These are phyloP conservation scores for Ceyx margarethae DNA, from an alignment of 2,113 vertebrate genomes.

Conservation along the genomic window DNA sequence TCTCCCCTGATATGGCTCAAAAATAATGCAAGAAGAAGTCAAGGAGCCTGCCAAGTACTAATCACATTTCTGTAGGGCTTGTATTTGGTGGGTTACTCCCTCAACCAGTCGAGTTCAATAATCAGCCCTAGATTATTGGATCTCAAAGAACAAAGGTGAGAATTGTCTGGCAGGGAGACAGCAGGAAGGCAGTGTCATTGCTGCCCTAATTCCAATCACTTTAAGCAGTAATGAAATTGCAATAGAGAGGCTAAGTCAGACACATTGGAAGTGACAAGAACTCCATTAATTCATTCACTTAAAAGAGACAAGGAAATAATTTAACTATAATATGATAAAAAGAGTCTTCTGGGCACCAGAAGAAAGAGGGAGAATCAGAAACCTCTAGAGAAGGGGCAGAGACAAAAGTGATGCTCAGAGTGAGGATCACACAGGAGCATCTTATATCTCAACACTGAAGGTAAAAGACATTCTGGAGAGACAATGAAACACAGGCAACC, in stretches of 20 bases:
- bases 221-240: neutral
- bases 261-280: neutral
- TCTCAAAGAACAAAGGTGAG: neutral
- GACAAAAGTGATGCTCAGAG: neutral
- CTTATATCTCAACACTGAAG: neutral
- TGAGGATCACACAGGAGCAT: neutral
- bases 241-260: neutral
- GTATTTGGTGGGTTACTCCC: neutral
- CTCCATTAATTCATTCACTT: neutral
- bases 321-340: neutral
- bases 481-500: neutral
- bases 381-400: neutral
- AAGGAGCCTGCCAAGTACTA: neutral
- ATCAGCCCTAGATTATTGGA: neutral
- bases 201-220: neutral
- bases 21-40: neutral
- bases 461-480: neutral
- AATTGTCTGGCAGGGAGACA: neutral
- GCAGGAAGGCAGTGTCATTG: neutral
- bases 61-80: neutral
- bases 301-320: neutral
- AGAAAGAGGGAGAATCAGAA: neutral
- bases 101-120: neutral
- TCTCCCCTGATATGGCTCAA: neutral
- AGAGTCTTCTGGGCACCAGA: neutral